Evolutionary conservation across 2,888 invertebrate species (phyloP), one percentile per base, ranked within the genome.

Genomic region (Diachrysia chrysitis): DNA sequence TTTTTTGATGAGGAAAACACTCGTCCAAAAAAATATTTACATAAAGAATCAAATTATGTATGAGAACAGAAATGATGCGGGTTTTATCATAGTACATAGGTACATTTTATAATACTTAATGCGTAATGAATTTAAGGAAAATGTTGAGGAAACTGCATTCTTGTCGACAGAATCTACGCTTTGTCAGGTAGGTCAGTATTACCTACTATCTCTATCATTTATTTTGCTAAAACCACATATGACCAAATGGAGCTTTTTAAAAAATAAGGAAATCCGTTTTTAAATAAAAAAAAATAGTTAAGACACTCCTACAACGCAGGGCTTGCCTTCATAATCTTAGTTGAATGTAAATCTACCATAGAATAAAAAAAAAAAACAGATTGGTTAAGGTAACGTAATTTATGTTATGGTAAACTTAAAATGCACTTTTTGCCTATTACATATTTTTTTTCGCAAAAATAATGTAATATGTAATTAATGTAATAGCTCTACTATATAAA

Each of bases 261-360:
- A n/a, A n/a, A n/a, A n/a, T n/a, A n/a, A n/a, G n/a, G n/a, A n/a
- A n/a, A n/a, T n/a, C 29, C 29, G 7, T 29, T 29, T 32, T 32
- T 32, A 32, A 21, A n/a, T 5, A 21, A 12, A 14, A 55, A 25
- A 32, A 48, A 46, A 58, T 63, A 53, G 58, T 65, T 63, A 63
- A 42, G 48, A 57, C 54, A 59, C 61, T 19, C 55, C 29, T 51
- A 53, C 48, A 63, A 7, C 42, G 17, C 65, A 69, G 65, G 69
- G 37, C 10, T 60, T 60, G 64, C 71, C 63, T 75, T 29, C 57
- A 64, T 68, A 64, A 59, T 72, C 23, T 66, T 42, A 58, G 65
- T 58, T 67, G 61, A 75, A 75, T 64, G 63, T 71, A 62, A 56
- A 54, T n/a, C n/a, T 58, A 35, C 21, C 75, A 78, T 66, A 72